Evolutionary conservation across 1,140 invertebrate species (phyloP), one percentile per base, ranked within the genome.

Genomic region (Antheraea pernyi): DNA sequence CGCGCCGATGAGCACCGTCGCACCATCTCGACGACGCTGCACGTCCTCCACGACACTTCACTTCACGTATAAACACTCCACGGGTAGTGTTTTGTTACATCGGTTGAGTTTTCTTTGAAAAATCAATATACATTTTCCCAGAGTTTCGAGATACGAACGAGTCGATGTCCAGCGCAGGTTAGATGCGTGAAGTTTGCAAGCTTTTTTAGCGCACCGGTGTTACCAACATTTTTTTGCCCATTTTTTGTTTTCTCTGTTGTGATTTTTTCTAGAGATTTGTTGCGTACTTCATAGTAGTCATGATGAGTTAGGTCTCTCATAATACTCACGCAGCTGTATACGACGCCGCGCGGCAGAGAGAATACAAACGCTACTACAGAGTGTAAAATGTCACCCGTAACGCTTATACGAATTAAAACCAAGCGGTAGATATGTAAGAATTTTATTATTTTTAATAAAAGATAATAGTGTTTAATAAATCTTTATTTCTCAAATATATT

Each of bases 81-180:
- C 89, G 87, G 86, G 87, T 84, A 84, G 88, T 92, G 91, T 93
- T 93, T 92, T 92, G 88, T 91, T 92, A 92, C 91, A 92, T 91
- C 81, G 89, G 89, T 89, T 88, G 89, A 93, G 88, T 93, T 93
- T 93, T 93, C 90, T 93, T 91, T 93, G 91, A 93, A 93, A 93
- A 93, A 93, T 93, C 92, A 93, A 93, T 93, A 93, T 91, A 91
- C 92, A 93, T 92, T 92, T 93, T 91, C 90, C 90, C 86, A 86
- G 89, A 91, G 91, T 92, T 89, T 79, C 71, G 80, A 89, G 87
- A 89, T 89, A 89, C 87, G 87, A 88, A 89, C 91, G 92, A 93
- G 92, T 92, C 91, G 91, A 93, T 92, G 92, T 93, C 92, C 92
- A 93, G 92, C 92, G 92, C 92, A 92, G 91, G 91, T 92, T 91